These are phyloP conservation scores for Synanthedon vespiformis DNA, from an alignment of 2,888 invertebrate species.

Conservation along the genomic window DNA sequence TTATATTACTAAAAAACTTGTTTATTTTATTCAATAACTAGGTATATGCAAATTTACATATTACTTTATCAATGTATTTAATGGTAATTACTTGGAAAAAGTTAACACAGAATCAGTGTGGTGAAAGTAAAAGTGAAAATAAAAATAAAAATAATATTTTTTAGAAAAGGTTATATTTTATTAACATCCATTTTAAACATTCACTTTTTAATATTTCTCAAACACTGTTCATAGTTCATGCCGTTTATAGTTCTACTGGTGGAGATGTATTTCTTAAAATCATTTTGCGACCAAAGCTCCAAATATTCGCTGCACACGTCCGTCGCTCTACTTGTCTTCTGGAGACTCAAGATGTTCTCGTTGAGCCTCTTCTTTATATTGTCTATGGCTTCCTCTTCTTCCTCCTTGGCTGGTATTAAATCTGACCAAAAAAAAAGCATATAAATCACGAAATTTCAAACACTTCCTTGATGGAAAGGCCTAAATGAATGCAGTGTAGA, in stretches of 20 bases:
- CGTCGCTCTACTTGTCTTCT: slow-evolving; percentile 33
- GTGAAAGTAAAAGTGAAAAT: background rate
- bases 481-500: no score
- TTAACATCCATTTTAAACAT: slow-evolving; percentile 5
- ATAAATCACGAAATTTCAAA: background rate
- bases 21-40: no score
- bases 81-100: no score
- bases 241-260: slow-evolving; percentile 31
- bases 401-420: slow-evolving; percentile 22
- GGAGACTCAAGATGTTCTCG: slow-evolving; percentile 31
- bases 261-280: slow-evolving; percentile 32
- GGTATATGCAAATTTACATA: no score
- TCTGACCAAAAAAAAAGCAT: slow-evolving; percentile 24
- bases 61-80: no score
- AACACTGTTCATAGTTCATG: slow-evolving; percentile 32
- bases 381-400: slow-evolving; percentile 33
- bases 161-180: no score
- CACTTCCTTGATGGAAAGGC: background rate
- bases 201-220: slow-evolving; percentile 25
- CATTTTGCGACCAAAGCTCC: slow-evolving; percentile 34
- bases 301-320: slow-evolving; percentile 34
- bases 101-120: no score
- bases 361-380: slow-evolving; percentile 43
- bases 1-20: no score
- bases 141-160: background rate